Evolutionary conservation across 2,888 invertebrate genomes (phyloP), one percentile per base, ranked within the genome.

Genomic region (Drosophila demipolita): DNA sequence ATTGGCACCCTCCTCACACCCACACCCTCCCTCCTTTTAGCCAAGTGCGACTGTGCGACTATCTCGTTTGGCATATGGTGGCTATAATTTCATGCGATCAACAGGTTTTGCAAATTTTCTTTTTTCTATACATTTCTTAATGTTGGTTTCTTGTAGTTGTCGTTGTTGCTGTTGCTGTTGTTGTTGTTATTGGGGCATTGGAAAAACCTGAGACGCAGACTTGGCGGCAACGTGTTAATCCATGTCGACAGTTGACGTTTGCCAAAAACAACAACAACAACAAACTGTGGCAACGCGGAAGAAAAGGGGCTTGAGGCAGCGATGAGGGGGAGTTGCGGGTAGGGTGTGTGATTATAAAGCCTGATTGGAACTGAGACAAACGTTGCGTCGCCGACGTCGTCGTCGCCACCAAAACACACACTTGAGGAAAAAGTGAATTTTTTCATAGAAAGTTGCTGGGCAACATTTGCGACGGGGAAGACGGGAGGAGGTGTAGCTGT

Each of bases 381-480:
- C 38, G 54, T 36, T 38, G 65, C 65, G 55, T 32, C 54, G 66
- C 35, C 35, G 52, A 17, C 17, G 36, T 1, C 45, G 45, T 8
- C 45, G 45, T 45, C 75, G 82, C 72, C 70, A 53, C 20, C 55
- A 55, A 74, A 80, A 35, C 53, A 53, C 35, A 74, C 78, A 74
- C 63, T 77, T 57, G 75, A 75, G 84, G 90, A 88, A 90, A 89
- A 90, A 90, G 89, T 88, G 90, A 89, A 89, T 90, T 90, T 89
- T 89, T 89, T 88, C 85, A 90, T 89, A 90, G 89, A 89, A 89
- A 89, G 89, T 89, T 90, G 89, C 82, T 89, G 76, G 87, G 80
- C 87, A 75, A 86, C 90, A 86, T 89, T 90, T 85, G 80, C 74
- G 79, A 73, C 70, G 29, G 6, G 50, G 50, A 29, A n/a, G 26